These are phyloP conservation scores for Whitmania pigra DNA, from an alignment of 1,140 invertebrate genomes.

Conservation along the genomic window DNA sequence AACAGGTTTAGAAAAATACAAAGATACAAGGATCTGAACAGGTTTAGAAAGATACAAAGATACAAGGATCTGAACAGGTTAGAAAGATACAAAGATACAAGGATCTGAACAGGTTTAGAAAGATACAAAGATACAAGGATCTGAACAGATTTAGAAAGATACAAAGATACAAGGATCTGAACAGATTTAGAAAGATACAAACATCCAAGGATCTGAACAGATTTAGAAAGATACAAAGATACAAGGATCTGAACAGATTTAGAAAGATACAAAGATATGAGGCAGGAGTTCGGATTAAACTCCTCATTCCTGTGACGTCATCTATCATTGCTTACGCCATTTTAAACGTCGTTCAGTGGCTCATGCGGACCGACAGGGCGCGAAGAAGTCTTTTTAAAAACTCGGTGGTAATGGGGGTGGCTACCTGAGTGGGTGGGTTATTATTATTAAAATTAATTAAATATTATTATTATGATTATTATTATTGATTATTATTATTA, in stretches of 20 bases:
- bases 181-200: not conserved
- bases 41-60: not conserved
- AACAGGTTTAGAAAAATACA: not conserved
- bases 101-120: not conserved
- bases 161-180: not conserved
- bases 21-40: not conserved
- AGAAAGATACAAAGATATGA: not conserved
- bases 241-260: not conserved
- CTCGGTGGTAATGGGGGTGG: not conserved
- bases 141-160: not conserved
- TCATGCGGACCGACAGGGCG: not conserved
- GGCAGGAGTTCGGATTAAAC: not conserved
- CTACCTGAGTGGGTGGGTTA: not conserved
- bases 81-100: not conserved
- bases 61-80: not conserved
- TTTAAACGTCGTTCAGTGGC: not conserved
- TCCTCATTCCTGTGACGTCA: too few relatives aligned
- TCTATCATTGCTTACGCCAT: too few relatives aligned
- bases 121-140: not conserved
- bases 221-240: not conserved
- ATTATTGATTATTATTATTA: too few relatives aligned
- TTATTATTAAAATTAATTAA: too few relatives aligned
- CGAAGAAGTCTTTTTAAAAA: not conserved
- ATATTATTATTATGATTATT: too few relatives aligned
- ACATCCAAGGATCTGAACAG: not conserved